Evolutionary conservation across 1,140 invertebrate genomes (phyloP).

Genomic region (Trichoplusia ni): DNA sequence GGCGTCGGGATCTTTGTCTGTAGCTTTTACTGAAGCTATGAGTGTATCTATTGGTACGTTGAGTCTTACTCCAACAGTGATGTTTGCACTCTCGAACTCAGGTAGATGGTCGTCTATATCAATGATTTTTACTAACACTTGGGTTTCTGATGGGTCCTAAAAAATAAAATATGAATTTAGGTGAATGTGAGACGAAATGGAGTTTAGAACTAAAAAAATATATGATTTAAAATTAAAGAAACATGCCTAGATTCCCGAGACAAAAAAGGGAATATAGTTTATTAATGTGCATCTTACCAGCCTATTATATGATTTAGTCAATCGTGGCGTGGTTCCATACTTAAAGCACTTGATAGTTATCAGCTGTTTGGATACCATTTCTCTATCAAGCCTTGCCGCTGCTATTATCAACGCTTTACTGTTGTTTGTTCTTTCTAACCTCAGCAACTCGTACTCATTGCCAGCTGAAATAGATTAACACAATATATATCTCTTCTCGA

Average conservation of each 20-base stretch:
- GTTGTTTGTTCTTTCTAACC: conserved; percentile 84
- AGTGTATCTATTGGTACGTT: conserved; percentile 89
- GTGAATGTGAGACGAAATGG: too few species aligned
- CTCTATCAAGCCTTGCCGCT: conserved; percentile 85
- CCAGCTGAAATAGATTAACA: conserved; percentile 79
- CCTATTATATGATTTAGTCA: conserved; percentile 83
- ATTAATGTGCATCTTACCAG: conserved; percentile 66
- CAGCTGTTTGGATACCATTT: conserved; percentile 82
- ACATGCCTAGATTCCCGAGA: too few species aligned
- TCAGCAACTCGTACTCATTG: conserved; percentile 86
- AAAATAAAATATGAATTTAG: conserved; percentile 36
- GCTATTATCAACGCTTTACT: conserved; percentile 85
- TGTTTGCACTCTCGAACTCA: conserved; percentile 84
- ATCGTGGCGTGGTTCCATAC: conserved; percentile 71
- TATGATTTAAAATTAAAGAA: too few species aligned
- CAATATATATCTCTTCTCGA: neutral
- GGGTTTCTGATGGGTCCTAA: conserved; percentile 87
- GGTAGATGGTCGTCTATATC: conserved; percentile 90
- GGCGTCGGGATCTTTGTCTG: conserved; percentile 86
- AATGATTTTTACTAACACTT: conserved; percentile 84
- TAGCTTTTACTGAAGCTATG: conserved; percentile 85
- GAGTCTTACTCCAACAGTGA: conserved; percentile 88
- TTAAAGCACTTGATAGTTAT: conserved; percentile 89
- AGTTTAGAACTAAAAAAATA: too few species aligned
- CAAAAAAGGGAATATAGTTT: too few species aligned